phyloP scores from a whole-genome alignment of 2,113 vertebrate species.

The Ivindomyrus marchei region DNA sequence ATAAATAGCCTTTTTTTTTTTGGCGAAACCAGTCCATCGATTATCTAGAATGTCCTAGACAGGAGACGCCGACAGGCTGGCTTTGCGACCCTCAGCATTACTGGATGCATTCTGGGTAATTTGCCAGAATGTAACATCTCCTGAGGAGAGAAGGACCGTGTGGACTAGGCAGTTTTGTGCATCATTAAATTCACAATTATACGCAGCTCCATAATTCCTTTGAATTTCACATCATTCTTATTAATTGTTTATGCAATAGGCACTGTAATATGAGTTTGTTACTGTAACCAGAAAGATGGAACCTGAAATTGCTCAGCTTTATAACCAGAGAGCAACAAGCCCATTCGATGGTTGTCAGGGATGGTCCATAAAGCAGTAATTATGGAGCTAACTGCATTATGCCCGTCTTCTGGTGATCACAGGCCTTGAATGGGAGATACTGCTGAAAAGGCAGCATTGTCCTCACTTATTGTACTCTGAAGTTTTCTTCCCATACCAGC shows the following conservation, averaged over 20 bases:
- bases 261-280: not conserved
- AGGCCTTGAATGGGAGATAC: not conserved
- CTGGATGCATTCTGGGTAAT: not conserved
- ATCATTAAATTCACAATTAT: constrained; percentile 1
- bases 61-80: not conserved
- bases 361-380: constrained; percentile 1
- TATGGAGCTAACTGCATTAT: not conserved
- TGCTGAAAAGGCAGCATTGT: not conserved
- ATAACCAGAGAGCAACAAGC: not conserved
- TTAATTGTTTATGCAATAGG: constrained; percentile 1
- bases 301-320: not conserved
- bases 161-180: not conserved
- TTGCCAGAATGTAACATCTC: not conserved
- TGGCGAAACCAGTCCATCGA: not conserved
- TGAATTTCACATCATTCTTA: not conserved
- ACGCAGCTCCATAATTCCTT: not conserved
- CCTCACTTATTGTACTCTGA: not conserved
- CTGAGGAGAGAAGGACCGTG: not conserved
- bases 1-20: constrained; percentile 1
- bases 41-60: not conserved
- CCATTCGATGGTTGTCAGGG: not conserved
- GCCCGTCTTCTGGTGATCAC: not conserved
- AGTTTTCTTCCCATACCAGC: not conserved
- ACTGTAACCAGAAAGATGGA: not conserved
- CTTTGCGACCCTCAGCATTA: not conserved